Percentiles rank a stretch among this genome's conserved stretches.
phyloP scores from a whole-genome alignment of 2,797 vertebrate species.

The Sebastes hubbsi region DNA sequence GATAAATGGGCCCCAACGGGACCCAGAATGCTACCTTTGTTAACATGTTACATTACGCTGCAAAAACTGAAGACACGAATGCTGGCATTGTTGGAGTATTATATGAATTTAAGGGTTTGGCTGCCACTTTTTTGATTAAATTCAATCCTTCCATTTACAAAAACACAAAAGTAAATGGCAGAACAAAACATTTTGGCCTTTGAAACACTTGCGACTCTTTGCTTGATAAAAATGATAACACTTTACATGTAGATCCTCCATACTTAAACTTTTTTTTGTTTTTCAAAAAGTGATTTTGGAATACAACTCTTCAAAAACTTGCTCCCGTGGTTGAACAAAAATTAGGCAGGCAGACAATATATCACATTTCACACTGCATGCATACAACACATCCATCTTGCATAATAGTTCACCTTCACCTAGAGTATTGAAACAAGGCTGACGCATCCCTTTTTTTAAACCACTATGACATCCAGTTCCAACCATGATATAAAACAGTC shows the following conservation, averaged over 20 bases:
- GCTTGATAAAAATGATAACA: neutral
- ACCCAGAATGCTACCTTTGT: constrained; percentile 11
- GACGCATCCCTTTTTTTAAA: constrained; percentile 25
- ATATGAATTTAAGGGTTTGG: neutral
- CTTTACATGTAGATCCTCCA: neutral
- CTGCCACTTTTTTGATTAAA: neutral
- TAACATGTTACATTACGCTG: constrained; percentile 53
- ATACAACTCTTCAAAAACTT: neutral
- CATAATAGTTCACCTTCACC: constrained; percentile 37
- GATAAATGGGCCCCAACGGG: constrained; percentile 28
- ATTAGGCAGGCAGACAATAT: constrained; percentile 16
- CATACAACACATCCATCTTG: constrained; percentile 19
- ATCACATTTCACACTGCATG: constrained; percentile 48
- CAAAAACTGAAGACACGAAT: constrained; percentile 14
- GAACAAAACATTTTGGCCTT: neutral
- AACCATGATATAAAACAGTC: constrained; percentile 3
- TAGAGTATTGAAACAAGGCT: constrained; percentile 3
- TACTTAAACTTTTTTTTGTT: neutral
- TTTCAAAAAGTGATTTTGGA: neutral
- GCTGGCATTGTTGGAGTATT: constrained; percentile 2
- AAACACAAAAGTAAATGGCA: neutral
- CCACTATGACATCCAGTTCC: neutral
- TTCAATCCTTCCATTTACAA: constrained; percentile 2
- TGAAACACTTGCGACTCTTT: neutral
- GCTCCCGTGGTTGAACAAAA: constrained; percentile 16